These are phyloP conservation scores for Lindbergichthys nudifrons DNA, from an alignment of 2,797 vertebrate genomes.

Conservation along the genomic window DNA sequence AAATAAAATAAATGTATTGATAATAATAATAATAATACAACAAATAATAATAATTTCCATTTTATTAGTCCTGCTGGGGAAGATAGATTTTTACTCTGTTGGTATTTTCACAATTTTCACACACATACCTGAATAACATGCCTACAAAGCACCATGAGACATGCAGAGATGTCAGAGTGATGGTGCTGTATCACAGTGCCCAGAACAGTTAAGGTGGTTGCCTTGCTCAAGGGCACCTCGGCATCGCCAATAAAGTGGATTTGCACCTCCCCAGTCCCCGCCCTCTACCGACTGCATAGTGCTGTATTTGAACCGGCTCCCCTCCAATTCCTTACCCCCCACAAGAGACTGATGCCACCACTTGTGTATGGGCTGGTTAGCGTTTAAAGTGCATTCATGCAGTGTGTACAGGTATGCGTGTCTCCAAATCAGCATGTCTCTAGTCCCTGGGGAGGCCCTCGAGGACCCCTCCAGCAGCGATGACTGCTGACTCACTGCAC, in stretches of 20 bases:
- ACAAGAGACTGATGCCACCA: background rate
- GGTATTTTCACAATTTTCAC: background rate
- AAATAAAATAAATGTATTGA: too few species aligned
- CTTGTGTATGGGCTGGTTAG: background rate
- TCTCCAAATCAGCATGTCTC: constrained; percentile 47
- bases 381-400: constrained; percentile 38
- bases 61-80: background rate
- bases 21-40: too few species aligned
- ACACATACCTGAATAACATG: background rate
- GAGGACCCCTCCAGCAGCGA: constrained; percentile 62
- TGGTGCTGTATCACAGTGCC: background rate
- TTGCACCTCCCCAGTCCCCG: background rate
- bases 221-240: background rate
- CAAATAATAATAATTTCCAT: background rate
- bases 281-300: background rate
- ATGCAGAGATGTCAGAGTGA: background rate
- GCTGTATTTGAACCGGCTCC: background rate
- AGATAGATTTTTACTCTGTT: background rate
- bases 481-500: constrained; percentile 76
- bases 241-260: background rate
- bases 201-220: background rate
- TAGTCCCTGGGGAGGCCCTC: constrained; percentile 63
- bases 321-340: background rate
- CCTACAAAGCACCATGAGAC: background rate
- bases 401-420: constrained; percentile 35